Base-by-base conservation (phyloP, 2,888 invertebrate species). In the Acleris emargana region DNA sequence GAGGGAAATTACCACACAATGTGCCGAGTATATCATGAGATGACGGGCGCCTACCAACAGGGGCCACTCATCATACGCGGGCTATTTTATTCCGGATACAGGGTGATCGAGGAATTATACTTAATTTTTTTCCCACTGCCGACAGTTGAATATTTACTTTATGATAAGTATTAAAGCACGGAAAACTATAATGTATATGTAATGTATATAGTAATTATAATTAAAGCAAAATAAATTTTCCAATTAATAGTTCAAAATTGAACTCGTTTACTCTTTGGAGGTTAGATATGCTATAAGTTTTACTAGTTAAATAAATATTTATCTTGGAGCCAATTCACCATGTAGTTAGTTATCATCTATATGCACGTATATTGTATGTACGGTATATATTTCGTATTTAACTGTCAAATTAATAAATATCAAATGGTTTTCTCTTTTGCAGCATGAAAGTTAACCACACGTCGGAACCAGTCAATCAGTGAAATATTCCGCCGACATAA, bases 1-100 rank as follows among this genome's bases (percentile, higher is more conserved):
- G 78, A 77, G 81, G 82, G 76, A 82, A 86, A 91, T 91, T 90
- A 90, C 90, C 90, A 91, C 90, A 92, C 90, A 91, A 90, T 91
- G 87, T 85, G 88, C 77, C 74, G 82, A 81, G 87, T 91, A 87
- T 88, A 89, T 90, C 89, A 87, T 86, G 79, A 81, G 84, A 89
- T 89, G 91, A 89, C 90, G 83, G 78, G 78, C 81, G 80, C 80
- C 77, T 75, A 77, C 70, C 72, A 73, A 73, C 75, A 74, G 43
- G 74, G 71, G 68, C 79, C 77, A 81, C 86, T 77, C 81, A 76
- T 89, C 88, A 89, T 88, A 89, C 79, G 76, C 76, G 69, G 75
- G 77, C 77, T 77, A 75, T 72, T 74, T 73, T 70, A 71, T 68
- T 64, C 68, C 58, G 69, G 67, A 50, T 69, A 83, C 77, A 80